phyloP scores from a whole-genome alignment of 2,797 vertebrate genomes.

The Parauchenoglanis ngamensis region DNA sequence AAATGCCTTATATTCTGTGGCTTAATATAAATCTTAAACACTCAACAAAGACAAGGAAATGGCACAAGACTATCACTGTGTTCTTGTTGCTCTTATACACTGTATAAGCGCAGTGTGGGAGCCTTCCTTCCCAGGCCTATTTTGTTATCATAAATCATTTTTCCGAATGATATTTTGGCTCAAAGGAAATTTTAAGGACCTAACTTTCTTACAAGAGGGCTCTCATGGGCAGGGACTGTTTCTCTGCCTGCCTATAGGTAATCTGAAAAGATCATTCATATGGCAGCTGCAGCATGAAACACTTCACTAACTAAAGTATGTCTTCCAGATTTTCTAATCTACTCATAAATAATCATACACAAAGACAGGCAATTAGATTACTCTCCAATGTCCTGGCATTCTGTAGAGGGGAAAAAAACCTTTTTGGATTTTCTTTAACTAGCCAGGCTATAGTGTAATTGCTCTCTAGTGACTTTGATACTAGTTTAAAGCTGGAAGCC shows the following conservation, averaged over 20 bases:
- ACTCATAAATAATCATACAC: conserved; percentile 82
- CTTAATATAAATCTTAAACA: conserved; percentile 49
- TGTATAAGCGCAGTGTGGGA: conserved; percentile 29
- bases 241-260: conserved; percentile 72
- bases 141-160: conserved; percentile 53
- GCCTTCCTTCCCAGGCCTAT: conserved; percentile 66
- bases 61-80: conserved; percentile 35
- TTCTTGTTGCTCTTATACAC: conserved; percentile 27
- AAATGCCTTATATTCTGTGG: conserved; percentile 17
- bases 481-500: conserved; percentile 75
- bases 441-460: conserved; percentile 79
- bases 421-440: conserved; percentile 76
- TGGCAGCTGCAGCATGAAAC: conserved; percentile 78
- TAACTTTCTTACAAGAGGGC: conserved; percentile 61
- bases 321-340: conserved; percentile 78
- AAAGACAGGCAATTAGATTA: conserved; percentile 80
- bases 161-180: conserved; percentile 65
- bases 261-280: conserved; percentile 68
- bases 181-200: conserved; percentile 70
- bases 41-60: conserved; percentile 32
- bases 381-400: conserved; percentile 76
- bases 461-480: conserved; percentile 81
- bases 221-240: conserved; percentile 65
- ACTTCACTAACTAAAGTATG: conserved; percentile 70
- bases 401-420: conserved; percentile 62